Conservation (phyloP, 1,140 invertebrate species). For the Drosophila orena region DNA sequence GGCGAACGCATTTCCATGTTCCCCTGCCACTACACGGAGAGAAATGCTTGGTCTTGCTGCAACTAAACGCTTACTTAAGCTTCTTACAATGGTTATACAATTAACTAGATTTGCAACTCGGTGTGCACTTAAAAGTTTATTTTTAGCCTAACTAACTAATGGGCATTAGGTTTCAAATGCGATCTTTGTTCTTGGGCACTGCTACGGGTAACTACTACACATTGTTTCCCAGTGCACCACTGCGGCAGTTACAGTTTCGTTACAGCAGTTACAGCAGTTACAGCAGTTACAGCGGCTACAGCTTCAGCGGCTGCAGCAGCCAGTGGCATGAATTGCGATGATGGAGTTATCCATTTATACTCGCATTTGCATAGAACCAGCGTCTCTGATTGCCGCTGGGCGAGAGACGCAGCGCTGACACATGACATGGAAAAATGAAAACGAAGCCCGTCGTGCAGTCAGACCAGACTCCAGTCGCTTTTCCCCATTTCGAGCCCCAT, state of each 20-base stretch:
- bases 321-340: conserved; percentile 75
- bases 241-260: conserved; percentile 40
- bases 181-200: too few relatives aligned
- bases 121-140: too few relatives aligned
- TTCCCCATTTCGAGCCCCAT: not conserved
- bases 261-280: conserved; percentile 33
- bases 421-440: conserved; percentile 84
- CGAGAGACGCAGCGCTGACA: conserved; percentile 76
- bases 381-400: conserved; percentile 74
- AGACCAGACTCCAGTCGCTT: conserved; percentile 39
- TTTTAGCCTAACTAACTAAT: too few relatives aligned
- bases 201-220: not conserved
- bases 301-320: conserved; percentile 18
- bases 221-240: conserved; percentile 13
- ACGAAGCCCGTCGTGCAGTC: conserved; percentile 58
- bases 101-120: too few relatives aligned
- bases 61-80: too few relatives aligned
- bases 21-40: conserved; percentile 13
- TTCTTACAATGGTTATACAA: too few relatives aligned
- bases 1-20: conserved; percentile 47
- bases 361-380: conserved; percentile 76
- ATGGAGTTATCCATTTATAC: conserved; percentile 84
- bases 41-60: conserved; percentile 2
- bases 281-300: conserved; percentile 30
- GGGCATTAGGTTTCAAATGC: too few relatives aligned